These are phyloP conservation scores for Chloropsis hardwickii DNA, from an alignment of 2,113 vertebrate genomes.

Conservation along the genomic window DNA sequence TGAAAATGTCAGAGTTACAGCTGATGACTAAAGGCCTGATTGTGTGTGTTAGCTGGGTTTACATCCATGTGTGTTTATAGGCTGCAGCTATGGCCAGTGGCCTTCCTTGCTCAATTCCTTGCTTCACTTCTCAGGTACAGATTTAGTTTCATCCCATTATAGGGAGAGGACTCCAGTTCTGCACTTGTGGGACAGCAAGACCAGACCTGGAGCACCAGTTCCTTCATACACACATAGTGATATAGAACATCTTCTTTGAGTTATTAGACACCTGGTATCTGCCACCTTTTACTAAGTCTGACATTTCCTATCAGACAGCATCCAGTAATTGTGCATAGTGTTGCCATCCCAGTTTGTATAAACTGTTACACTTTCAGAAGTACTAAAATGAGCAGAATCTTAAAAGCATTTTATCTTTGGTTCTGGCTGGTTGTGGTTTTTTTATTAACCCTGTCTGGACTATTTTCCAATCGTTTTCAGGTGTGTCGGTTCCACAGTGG, in stretches of 20 bases:
- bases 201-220: background rate
- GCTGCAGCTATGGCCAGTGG: background rate
- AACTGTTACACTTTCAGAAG: background rate
- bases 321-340: background rate
- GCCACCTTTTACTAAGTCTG: background rate
- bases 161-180: background rate
- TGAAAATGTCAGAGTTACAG: background rate
- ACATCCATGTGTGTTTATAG: background rate
- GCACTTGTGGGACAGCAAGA: background rate
- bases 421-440: background rate
- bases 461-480: background rate
- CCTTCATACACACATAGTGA: background rate
- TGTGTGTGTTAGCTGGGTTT: background rate
- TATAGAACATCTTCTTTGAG: background rate
- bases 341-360: background rate
- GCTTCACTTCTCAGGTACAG: background rate
- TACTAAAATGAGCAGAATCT: background rate
- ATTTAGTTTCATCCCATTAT: background rate
- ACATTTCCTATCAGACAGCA: background rate
- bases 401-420: accelerated
- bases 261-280: background rate
- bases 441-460: background rate
- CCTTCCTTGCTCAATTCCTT: background rate
- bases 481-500: background rate
- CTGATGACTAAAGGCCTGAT: background rate